phyloP scores from a whole-genome alignment of 2,797 vertebrate species.

The Lithobates sylvaticus region DNA sequence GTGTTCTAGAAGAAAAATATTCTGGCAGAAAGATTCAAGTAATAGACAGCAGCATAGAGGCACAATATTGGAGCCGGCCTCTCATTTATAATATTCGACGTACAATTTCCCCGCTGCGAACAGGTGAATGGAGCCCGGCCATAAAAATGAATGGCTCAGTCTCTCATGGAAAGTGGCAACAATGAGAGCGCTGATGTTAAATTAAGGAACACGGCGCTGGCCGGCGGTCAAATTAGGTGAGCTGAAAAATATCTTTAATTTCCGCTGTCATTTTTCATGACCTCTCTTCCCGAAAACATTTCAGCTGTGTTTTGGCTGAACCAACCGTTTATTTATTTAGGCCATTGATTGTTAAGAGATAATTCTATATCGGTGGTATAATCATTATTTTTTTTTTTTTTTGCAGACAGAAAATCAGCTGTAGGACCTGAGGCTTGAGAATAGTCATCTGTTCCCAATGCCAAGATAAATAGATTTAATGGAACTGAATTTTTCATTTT shows the following conservation, averaged over 20 bases:
- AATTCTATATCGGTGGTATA: not conserved
- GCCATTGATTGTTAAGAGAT: constrained; percentile 1
- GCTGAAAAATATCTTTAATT: constrained; percentile 39
- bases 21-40: constrained; percentile 40
- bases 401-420: constrained; percentile 3
- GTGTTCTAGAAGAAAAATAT: not conserved
- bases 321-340: constrained; percentile 9
- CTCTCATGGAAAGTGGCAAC: constrained; percentile 30
- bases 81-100: constrained; percentile 43
- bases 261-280: constrained; percentile 8
- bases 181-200: constrained; percentile 16
- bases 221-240: constrained; percentile 42
- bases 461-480: not conserved
- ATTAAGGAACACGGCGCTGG: constrained; percentile 2
- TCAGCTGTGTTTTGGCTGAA: not conserved
- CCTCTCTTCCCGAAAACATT: not conserved
- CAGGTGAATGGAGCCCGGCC: constrained; percentile 31
- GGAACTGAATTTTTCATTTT: not conserved
- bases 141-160: constrained; percentile 44
- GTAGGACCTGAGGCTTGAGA: constrained; percentile 10
- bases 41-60: constrained; percentile 44
- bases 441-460: not conserved
- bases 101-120: constrained; percentile 30
- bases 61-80: constrained; percentile 34
- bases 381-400: constrained; percentile 25